A percentile compares a stretch with the other conserved stretches of the same genome.
Conservation (phyloP, 1,140 invertebrate genomes). For the Parasteatoda tepidariorum region DNA sequence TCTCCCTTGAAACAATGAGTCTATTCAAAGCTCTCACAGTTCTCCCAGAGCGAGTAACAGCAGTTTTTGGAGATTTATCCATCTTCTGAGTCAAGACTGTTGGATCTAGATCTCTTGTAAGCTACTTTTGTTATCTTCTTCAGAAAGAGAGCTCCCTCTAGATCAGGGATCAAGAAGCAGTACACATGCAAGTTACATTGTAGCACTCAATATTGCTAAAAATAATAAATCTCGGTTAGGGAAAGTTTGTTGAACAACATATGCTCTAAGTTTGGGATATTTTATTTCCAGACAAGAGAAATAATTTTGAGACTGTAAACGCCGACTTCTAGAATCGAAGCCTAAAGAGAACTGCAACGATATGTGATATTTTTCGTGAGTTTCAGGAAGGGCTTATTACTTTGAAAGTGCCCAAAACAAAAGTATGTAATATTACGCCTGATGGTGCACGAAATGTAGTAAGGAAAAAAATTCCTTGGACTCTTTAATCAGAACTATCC, state of each 20-base stretch:
- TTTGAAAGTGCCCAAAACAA: not conserved
- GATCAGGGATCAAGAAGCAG: not conserved
- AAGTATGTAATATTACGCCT: not conserved
- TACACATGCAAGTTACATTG: not conserved
- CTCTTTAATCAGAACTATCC: constrained; percentile 37
- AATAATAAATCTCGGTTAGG: not conserved
- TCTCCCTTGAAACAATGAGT: no score
- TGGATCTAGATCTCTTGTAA: no score
- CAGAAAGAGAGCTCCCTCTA: no score
- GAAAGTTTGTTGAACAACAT: not conserved
- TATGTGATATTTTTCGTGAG: not conserved
- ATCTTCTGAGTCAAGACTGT: no score
- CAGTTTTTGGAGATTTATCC: no score
- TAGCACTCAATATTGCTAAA: not conserved
- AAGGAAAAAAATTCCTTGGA: not conserved
- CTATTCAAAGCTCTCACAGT: no score
- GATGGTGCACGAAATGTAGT: not conserved
- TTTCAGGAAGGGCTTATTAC: not conserved
- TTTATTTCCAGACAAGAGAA: not conserved
- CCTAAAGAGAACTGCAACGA: not conserved
- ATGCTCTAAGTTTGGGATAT: not conserved
- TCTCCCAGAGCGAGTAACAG: no score
- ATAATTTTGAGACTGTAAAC: not conserved
- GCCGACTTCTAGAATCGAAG: not conserved
- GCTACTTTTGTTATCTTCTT: no score